phyloP scores from a whole-genome alignment of 2,888 invertebrate genomes.

The Chrysopilus asiliformis region DNA sequence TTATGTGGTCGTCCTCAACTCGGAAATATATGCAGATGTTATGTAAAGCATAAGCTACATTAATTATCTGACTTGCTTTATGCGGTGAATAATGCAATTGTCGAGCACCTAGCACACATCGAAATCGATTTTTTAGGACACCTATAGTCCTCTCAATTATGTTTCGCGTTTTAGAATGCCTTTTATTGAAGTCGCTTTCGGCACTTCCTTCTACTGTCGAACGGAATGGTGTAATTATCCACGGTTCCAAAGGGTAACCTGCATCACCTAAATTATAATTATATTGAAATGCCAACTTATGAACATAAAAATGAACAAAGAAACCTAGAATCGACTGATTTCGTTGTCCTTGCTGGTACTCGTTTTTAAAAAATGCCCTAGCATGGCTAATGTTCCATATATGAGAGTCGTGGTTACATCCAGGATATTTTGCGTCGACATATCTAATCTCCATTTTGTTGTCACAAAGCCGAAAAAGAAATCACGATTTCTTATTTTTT shows the following conservation, averaged over 20 bases:
- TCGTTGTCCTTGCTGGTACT: slow-evolving; percentile 1
- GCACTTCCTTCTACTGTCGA: too few relatives aligned
- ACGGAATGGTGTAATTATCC: slow-evolving; percentile 8
- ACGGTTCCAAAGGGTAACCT: too few relatives aligned
- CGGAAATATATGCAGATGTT: slow-evolving; percentile 9
- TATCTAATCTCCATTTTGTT: background rate
- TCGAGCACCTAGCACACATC: slow-evolving; percentile 6
- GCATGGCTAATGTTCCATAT: too few relatives aligned
- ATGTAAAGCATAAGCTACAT: slow-evolving; percentile 9
- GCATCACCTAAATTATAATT: slow-evolving; percentile 4
- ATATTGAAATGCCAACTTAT: too few relatives aligned
- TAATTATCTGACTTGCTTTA: slow-evolving; percentile 8
- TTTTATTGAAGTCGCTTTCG: too few relatives aligned
- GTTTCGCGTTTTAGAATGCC: too few relatives aligned
- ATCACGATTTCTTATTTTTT: background rate
- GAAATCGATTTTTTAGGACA: too few relatives aligned
- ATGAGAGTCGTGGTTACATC: background rate
- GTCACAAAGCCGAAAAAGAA: slow-evolving; percentile 1
- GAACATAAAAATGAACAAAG: too few relatives aligned
- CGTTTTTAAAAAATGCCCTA: background rate
- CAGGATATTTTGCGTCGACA: background rate
- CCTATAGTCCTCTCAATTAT: too few relatives aligned
- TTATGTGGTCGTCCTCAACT: too few relatives aligned
- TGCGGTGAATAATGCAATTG: slow-evolving; percentile 7
- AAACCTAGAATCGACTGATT: too few relatives aligned